These are phyloP conservation scores for Brachystomella parvula DNA, from an alignment of 1,140 invertebrate genomes.

Conservation along the genomic window DNA sequence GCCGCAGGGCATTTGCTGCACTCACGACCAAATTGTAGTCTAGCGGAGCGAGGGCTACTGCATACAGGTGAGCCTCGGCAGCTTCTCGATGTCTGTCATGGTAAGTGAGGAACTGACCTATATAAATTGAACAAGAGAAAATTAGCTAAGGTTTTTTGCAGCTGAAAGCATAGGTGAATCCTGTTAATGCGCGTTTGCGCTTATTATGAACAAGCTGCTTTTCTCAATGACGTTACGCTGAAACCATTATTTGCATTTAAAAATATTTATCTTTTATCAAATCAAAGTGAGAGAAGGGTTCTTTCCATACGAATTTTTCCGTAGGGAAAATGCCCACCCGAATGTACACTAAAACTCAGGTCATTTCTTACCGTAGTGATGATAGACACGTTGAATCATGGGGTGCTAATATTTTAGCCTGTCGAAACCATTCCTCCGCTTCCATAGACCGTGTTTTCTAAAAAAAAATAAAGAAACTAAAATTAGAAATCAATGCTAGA, in stretches of 20 bases:
- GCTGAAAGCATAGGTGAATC: too few species aligned
- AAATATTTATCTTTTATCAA: too few species aligned
- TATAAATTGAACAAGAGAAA: background rate
- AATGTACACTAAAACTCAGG: too few species aligned
- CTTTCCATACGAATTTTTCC: too few species aligned
- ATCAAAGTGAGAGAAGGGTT: too few species aligned
- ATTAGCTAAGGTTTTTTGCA: too few species aligned
- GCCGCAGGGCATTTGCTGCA: constrained; percentile 73
- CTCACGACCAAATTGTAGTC: constrained; percentile 77
- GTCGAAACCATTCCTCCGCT: constrained; percentile 82
- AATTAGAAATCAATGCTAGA: too few species aligned
- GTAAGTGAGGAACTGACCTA: constrained; percentile 79
- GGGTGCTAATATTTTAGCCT: constrained; percentile 71
- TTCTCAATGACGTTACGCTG: too few species aligned
- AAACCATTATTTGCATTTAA: too few species aligned
- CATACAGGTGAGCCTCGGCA: constrained; percentile 64
- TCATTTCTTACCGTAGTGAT: constrained; percentile 75
- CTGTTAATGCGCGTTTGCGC: too few species aligned
- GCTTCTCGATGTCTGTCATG: constrained; percentile 68
- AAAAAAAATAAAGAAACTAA: too few species aligned
- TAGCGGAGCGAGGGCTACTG: constrained; percentile 62
- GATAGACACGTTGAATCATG: constrained; percentile 70
- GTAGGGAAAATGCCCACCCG: too few species aligned
- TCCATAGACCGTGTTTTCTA: constrained; percentile 70
- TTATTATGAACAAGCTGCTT: background rate